These are phyloP conservation scores for Agrypnus murinus DNA, from an alignment of 2,888 invertebrate species.

Conservation along the genomic window DNA sequence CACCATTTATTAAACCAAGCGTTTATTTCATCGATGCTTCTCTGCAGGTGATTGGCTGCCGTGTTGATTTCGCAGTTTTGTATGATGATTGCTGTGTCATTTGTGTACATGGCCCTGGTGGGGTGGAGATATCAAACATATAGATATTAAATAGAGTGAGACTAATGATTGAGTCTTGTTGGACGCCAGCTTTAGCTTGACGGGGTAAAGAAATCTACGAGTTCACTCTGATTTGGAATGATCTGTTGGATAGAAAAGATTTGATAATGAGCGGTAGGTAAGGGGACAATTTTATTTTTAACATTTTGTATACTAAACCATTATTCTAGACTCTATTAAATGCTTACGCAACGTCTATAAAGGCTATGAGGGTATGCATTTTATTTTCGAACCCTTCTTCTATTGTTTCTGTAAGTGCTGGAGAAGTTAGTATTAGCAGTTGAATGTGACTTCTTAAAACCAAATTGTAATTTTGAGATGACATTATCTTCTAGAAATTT, in stretches of 20 bases:
- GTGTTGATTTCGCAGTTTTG: constrained; percentile 1
- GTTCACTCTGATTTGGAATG: constrained; percentile 8
- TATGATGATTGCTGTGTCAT: constrained; percentile 1
- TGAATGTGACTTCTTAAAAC: too few relatives aligned
- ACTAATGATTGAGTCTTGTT: constrained; percentile 9
- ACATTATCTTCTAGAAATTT: neutral
- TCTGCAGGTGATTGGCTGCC: constrained; percentile 3
- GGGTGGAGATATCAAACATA: neutral
- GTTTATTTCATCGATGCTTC: neutral
- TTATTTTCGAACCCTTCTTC: too few relatives aligned
- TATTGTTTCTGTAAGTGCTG: too few relatives aligned
- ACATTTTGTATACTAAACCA: constrained; percentile 4
- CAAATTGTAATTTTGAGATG: too few relatives aligned
- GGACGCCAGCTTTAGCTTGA: neutral
- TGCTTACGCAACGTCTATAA: neutral
- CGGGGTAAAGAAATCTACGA: neutral
- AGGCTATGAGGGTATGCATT: too few relatives aligned
- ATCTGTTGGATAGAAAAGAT: too few relatives aligned
- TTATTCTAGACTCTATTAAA: neutral
- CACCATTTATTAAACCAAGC: constrained; percentile 17
- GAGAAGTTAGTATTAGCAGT: too few relatives aligned
- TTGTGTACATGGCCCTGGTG: constrained; percentile 2
- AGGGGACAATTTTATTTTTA: neutral
- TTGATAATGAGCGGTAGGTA: constrained; percentile 3
- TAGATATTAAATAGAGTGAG: constrained; percentile 1